These are phyloP conservation scores for Thunnus thynnus DNA, from an alignment of 2,113 vertebrate species.

Conservation along the genomic window DNA sequence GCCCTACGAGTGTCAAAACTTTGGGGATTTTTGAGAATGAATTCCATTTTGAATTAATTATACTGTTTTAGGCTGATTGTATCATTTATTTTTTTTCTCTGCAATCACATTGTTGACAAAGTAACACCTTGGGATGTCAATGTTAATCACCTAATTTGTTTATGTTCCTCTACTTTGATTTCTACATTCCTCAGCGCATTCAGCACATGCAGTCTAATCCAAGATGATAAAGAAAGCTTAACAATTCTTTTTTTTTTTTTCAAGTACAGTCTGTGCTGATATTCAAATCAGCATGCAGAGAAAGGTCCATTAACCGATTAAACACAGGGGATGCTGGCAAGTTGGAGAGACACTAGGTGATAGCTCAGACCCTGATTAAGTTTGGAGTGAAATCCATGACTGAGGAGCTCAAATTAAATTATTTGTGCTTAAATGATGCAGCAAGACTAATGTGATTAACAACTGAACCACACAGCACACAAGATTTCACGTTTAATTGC, in stretches of 20 bases:
- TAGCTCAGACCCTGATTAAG: slow-evolving; percentile 50
- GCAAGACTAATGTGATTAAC: slow-evolving; percentile 47
- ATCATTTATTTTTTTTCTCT: neutral
- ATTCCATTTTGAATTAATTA: slow-evolving; percentile 47
- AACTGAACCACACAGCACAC: slow-evolving; percentile 24
- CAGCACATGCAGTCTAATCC: slow-evolving; percentile 7
- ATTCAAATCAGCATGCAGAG: slow-evolving; percentile 35
- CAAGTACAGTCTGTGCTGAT: slow-evolving; percentile 6
- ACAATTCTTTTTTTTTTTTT: slow-evolving; percentile 19
- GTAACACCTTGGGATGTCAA: slow-evolving; percentile 27
- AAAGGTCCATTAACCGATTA: slow-evolving; percentile 58
- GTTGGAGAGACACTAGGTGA: slow-evolving; percentile 32
- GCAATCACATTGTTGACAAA: slow-evolving; percentile 18
- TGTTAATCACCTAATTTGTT: slow-evolving; percentile 48
- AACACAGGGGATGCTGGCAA: slow-evolving; percentile 31
- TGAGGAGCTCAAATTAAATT: slow-evolving; percentile 61
- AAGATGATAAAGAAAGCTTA: slow-evolving; percentile 18
- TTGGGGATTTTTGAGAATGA: slow-evolving; percentile 20
- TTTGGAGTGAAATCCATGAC: slow-evolving; percentile 57
- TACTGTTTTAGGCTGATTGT: slow-evolving; percentile 29
- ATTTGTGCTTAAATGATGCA: slow-evolving; percentile 57
- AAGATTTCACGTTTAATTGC: slow-evolving; percentile 50
- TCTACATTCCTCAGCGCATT: slow-evolving; percentile 8
- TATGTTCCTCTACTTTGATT: slow-evolving; percentile 13
- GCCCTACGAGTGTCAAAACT: neutral